Conservation (phyloP, 1,140 invertebrate genomes). For the Wiebesia pumilae region DNA sequence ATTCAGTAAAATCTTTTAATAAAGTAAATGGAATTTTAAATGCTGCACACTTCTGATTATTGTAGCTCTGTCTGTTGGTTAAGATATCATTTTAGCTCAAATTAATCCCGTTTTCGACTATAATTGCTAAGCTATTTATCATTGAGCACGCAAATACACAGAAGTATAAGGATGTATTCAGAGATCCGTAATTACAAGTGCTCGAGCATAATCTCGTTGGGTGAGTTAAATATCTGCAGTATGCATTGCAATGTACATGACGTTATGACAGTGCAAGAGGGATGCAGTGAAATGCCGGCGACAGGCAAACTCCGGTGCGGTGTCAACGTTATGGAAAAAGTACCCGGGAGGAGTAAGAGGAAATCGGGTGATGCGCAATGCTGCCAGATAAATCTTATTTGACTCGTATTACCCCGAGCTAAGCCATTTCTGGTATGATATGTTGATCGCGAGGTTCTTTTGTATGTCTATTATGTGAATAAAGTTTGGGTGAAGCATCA, state of each 20-base stretch:
- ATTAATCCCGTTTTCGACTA: neutral
- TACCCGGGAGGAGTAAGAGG: neutral
- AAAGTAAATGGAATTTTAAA: too few relatives aligned
- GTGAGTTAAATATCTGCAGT: neutral
- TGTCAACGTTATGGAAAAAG: neutral
- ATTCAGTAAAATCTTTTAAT: too few relatives aligned
- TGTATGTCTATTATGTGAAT: neutral
- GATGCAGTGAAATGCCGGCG: neutral
- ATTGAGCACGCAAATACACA: too few relatives aligned
- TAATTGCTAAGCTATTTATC: neutral
- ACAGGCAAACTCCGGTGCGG: neutral
- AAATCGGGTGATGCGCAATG: neutral
- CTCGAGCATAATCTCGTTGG: neutral
- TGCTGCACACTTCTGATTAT: too few relatives aligned
- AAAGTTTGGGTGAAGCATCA: neutral
- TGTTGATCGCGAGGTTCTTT: neutral
- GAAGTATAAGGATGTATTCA: neutral
- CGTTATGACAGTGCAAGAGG: too few relatives aligned
- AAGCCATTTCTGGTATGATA: neutral
- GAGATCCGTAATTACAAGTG: neutral
- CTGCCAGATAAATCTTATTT: constrained; percentile 17
- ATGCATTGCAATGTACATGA: neutral
- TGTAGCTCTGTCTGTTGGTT: too few relatives aligned
- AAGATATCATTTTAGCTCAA: neutral
- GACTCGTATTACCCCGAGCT: neutral